phyloP scores from a whole-genome alignment of 2,888 invertebrate species.

The Erebia aethiops region DNA sequence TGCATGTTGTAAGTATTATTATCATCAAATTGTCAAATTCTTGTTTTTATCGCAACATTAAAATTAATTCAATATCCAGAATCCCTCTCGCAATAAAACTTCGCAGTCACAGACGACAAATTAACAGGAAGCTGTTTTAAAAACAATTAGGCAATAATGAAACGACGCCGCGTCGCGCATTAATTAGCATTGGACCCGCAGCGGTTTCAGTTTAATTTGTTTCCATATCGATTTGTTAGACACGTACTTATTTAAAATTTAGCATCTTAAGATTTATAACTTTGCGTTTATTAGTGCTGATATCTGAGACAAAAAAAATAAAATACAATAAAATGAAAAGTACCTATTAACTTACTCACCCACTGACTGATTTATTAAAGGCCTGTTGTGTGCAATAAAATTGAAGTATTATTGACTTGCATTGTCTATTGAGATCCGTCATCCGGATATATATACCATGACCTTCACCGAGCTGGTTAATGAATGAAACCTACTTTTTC shows the following conservation, averaged over 20 bases:
- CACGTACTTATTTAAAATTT: background rate
- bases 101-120: conserved; percentile 49
- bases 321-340: too few species aligned
- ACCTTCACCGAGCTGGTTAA: too few species aligned
- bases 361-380: too few species aligned
- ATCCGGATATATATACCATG: too few species aligned
- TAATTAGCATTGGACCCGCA: conserved; percentile 62
- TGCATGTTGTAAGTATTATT: too few species aligned
- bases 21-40: background rate
- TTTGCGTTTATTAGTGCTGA: background rate
- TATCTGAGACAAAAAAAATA: too few species aligned
- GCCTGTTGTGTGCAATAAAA: too few species aligned
- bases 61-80: conserved; percentile 20
- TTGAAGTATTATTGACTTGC: too few species aligned
- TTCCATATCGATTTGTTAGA: conserved; percentile 21
- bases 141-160: conserved; percentile 75
- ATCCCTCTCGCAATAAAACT: conserved; percentile 10
- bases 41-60: background rate
- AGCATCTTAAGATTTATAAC: conserved; percentile 34
- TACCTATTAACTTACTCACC: too few species aligned
- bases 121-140: conserved; percentile 61
- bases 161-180: conserved; percentile 59
- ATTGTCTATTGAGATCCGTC: too few species aligned
- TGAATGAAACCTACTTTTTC: too few species aligned
- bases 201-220: conserved; percentile 44